Evolutionary conservation across 1,140 invertebrate genomes (phyloP), one percentile per base, ranked within the genome.

Genomic region (Meteorus sp.): DNA sequence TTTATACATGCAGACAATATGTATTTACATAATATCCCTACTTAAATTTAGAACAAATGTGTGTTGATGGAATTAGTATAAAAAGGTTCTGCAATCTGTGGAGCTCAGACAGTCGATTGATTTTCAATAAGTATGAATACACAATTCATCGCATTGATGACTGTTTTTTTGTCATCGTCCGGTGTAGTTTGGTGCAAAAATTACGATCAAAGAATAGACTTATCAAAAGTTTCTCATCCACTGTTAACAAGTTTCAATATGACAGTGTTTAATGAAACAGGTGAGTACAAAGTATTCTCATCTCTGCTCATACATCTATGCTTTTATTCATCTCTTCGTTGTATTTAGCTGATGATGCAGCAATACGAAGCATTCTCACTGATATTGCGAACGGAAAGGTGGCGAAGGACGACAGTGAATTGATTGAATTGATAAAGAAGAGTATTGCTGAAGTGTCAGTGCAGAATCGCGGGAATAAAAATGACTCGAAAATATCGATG

Each of bases 371-470:
- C 11, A 39, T 66, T 5, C 56, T 73, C 8, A 47, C 9, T 20
- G 43, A 64, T 3, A 67, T 73, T 33, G 48, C 69, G 2, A 61
- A 27, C 29, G 67, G 68, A 0, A 43, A 50, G 52, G 9, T 69
- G 60, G 22, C 56, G 8, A 20, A 20, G 27, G 61, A 70, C 35
- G 69, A 72, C 25, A 51, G 22, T 1, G 22, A 45, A 5, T 54
- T 73, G 7, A 50, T 73, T 33, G 58, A 62, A 2, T 50, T 68
- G 11, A 56, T 72, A 11, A 67, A 66, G 41, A 56, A 62, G n/a
- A 64, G 61, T 23, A 68, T 72, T 43, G 31, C 58, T 9, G 50
- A 60, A 6, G 67, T 64, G 0, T 61, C 66, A n/a, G 48, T 52
- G 6, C 22, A 45, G 13, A 23, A 20, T 20, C 11, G 35, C 7